Evolutionary conservation across 2,797 vertebrate species (phyloP).

Genomic region (Xiphorhynchus erythropygius): DNA sequence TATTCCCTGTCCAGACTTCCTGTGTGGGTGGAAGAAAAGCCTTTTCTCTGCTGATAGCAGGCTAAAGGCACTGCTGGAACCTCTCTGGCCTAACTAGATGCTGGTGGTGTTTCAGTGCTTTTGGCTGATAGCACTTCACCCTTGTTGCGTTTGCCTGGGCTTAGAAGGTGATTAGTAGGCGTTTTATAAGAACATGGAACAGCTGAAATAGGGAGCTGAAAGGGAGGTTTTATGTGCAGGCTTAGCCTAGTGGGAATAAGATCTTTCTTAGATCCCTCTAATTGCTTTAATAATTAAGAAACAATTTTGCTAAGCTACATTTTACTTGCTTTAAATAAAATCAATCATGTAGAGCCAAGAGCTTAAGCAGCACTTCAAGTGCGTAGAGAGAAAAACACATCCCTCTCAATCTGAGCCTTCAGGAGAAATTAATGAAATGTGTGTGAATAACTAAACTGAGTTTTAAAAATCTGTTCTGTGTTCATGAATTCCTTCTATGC

Average conservation of each 20-base stretch:
- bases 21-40: neutral
- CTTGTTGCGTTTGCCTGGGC: neutral
- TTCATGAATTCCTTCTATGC: neutral
- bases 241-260: conserved; percentile 35
- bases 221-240: neutral
- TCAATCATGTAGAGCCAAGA: conserved; percentile 47
- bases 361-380: neutral
- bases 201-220: conserved; percentile 26
- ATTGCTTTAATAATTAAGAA: conserved; percentile 66
- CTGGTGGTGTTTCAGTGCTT: neutral
- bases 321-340: conserved; percentile 52
- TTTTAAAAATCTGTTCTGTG: neutral
- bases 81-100: neutral
- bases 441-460: neutral
- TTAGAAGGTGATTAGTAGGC: neutral
- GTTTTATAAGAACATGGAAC: neutral
- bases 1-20: neutral
- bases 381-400: conserved; percentile 19
- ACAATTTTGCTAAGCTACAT: conserved; percentile 48
- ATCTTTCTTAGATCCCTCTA: conserved; percentile 35
- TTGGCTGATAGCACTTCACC: conserved; percentile 15
- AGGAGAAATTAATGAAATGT: conserved; percentile 12
- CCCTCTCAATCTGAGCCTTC: conserved; percentile 8
- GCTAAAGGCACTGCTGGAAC: neutral
- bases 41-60: neutral